These are phyloP conservation scores for Andricus quercusramuli DNA, from an alignment of 2,888 invertebrate species.

Conservation along the genomic window DNA sequence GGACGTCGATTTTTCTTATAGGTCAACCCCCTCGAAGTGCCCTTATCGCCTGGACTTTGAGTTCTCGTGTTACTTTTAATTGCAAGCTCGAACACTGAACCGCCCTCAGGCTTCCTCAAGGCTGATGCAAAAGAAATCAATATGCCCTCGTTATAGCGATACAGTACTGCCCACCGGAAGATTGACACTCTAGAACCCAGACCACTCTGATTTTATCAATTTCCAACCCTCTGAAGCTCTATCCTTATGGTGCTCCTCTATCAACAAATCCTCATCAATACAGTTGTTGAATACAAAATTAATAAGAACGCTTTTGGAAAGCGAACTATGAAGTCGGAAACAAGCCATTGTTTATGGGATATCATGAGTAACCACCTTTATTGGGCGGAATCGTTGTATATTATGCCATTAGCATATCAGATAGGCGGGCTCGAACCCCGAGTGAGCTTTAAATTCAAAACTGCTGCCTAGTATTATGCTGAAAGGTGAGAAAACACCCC, in stretches of 20 bases:
- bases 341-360: constrained; percentile 58
- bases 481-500: constrained; percentile 76
- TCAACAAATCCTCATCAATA: background rate
- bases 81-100: constrained; percentile 69
- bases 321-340: constrained; percentile 37
- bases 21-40: constrained; percentile 60
- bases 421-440: constrained; percentile 65
- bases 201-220: constrained; percentile 55
- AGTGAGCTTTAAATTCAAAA: constrained; percentile 73
- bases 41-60: constrained; percentile 68
- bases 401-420: constrained; percentile 74
- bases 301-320: background rate
- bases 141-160: constrained; percentile 51
- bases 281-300: background rate
- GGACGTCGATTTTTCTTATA: constrained; percentile 75
- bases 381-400: constrained; percentile 62
- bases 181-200: constrained; percentile 56
- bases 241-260: background rate
- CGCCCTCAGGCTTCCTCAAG: constrained; percentile 63
- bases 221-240: background rate
- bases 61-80: constrained; percentile 74
- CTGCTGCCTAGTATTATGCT: constrained; percentile 67
- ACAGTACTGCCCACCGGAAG: constrained; percentile 48
- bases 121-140: constrained; percentile 56
- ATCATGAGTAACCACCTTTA: constrained; percentile 58